phyloP scores from a whole-genome alignment of 2,797 vertebrate species.

The Syndactyla subalaris region DNA sequence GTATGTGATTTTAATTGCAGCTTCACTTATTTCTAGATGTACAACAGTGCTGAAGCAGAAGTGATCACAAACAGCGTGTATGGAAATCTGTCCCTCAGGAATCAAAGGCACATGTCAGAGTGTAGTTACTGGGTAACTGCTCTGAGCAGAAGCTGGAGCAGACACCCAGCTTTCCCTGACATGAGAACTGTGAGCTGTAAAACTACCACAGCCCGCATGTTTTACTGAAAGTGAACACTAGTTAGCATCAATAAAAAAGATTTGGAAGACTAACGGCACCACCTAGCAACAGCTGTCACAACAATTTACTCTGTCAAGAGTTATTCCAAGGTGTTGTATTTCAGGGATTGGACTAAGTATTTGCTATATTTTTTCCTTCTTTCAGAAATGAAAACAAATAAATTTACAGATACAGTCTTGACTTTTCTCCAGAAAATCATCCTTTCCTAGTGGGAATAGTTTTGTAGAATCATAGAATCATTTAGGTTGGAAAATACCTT shows the following conservation, averaged over 20 bases:
- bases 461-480: background rate
- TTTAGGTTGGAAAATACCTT: background rate
- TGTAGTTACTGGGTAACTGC: background rate
- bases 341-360: background rate
- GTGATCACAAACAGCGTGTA: background rate
- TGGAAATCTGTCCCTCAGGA: slow-evolving; percentile 2
- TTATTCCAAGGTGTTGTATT: background rate
- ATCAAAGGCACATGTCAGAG: background rate
- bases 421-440: background rate
- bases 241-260: background rate
- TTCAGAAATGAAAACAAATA: background rate
- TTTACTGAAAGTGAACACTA: background rate
- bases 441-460: background rate
- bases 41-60: background rate
- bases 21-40: background rate
- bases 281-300: slow-evolving; percentile 2
- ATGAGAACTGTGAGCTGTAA: background rate
- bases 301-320: background rate
- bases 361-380: background rate
- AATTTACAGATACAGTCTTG: background rate
- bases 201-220: accelerated
- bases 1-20: slow-evolving; percentile 11
- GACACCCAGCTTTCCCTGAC: background rate
- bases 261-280: background rate
- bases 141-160: background rate